Percentiles rank a stretch among this genome's conserved stretches.
Evolutionary conservation across 2,797 vertebrate genomes (phyloP).

Genomic region (Tadarida brasiliensis): DNA sequence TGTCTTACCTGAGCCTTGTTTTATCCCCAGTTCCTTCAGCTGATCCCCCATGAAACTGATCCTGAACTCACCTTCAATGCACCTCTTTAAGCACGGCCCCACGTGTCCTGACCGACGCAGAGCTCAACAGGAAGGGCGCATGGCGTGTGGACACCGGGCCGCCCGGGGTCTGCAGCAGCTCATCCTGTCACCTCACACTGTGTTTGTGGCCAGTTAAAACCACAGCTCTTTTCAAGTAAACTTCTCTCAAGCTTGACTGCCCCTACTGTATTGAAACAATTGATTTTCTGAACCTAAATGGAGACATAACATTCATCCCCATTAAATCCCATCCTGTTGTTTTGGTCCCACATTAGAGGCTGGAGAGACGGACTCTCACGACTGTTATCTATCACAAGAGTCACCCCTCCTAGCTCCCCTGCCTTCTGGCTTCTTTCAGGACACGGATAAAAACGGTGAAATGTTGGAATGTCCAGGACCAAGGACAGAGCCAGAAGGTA

Average conservation of each 20-base stretch:
- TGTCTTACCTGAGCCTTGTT: background rate
- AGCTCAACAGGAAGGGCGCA: accelerated
- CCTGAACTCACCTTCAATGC: background rate
- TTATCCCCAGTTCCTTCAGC: background rate
- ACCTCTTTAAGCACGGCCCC: background rate
- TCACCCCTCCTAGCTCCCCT: background rate
- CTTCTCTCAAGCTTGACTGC: constrained; percentile 51
- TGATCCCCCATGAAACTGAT: background rate
- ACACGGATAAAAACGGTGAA: background rate
- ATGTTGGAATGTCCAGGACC: constrained; percentile 23
- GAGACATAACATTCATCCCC: constrained; percentile 66
- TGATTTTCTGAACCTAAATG: constrained; percentile 74
- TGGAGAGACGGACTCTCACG: constrained; percentile 34
- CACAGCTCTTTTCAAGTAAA: constrained; percentile 55
- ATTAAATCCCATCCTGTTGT: constrained; percentile 73
- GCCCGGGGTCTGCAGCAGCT: background rate
- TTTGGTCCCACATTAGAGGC: constrained; percentile 30
- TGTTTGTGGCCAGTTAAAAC: constrained; percentile 55
- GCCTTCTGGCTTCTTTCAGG: constrained; percentile 9
- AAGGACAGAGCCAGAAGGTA: constrained; percentile 21
- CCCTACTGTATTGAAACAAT: constrained; percentile 51
- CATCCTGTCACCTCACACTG: background rate
- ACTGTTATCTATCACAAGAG: constrained; percentile 38
- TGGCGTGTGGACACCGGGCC: accelerated
- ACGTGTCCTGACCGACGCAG: background rate